Conservation (phyloP, 2,888 invertebrate species). For the Slavum lentiscoides region DNA sequence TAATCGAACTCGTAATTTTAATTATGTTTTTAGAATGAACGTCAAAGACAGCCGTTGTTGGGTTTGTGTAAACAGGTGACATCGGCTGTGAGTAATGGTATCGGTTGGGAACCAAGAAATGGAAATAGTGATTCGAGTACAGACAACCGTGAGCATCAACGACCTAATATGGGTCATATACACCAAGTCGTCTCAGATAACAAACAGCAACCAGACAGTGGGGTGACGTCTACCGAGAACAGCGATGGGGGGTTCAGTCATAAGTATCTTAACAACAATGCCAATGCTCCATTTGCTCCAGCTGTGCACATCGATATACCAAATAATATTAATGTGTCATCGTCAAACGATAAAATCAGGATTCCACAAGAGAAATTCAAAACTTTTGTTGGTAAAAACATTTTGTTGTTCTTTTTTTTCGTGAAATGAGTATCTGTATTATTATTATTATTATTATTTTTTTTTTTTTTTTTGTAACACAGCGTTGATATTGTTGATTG, state of each 20-base stretch:
- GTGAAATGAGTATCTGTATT: neutral
- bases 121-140: neutral
- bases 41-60: conserved; percentile 67
- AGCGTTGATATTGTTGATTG: conserved; percentile 68
- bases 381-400: conserved; percentile 67
- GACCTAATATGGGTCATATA: conserved; percentile 31
- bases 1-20: neutral
- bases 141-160: conserved; percentile 39
- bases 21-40: conserved; percentile 61
- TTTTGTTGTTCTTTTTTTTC: neutral
- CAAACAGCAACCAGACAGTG: conserved; percentile 19
- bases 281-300: conserved; percentile 11
- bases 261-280: conserved; percentile 42
- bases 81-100: conserved; percentile 40
- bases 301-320: conserved; percentile 45
- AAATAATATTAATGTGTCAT: conserved; percentile 21
- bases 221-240: conserved; percentile 24
- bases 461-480: conserved; percentile 58
- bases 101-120: conserved; percentile 46
- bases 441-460: neutral
- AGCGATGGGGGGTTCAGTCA: conserved; percentile 8
- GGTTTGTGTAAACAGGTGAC: conserved; percentile 52
- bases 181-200: conserved; percentile 14
- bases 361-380: conserved; percentile 86
- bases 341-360: conserved; percentile 59